These are phyloP conservation scores for Margarornis squamiger DNA, from an alignment of 2,797 vertebrate genomes.

Conservation along the genomic window DNA sequence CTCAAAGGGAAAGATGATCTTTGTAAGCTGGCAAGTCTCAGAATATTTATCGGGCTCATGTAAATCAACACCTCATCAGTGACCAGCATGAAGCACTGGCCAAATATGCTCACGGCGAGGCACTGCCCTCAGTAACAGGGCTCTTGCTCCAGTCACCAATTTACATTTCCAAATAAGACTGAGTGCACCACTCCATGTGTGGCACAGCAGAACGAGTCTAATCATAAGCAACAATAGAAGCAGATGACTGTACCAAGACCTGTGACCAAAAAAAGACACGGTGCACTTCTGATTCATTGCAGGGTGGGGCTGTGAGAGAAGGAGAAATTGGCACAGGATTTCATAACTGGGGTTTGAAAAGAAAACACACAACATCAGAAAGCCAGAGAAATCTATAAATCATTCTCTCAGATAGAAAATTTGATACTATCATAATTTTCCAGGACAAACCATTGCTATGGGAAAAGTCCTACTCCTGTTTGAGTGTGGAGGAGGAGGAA, in stretches of 20 bases:
- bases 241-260: conserved; percentile 27
- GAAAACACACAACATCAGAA: background rate
- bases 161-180: conserved; percentile 42
- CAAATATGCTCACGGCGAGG: conserved; percentile 2
- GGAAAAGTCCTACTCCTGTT: background rate
- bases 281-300: conserved; percentile 40
- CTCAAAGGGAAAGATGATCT: conserved; percentile 11
- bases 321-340: conserved; percentile 2
- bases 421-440: background rate
- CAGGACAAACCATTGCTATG: background rate
- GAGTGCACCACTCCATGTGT: background rate
- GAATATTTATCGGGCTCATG: conserved; percentile 14
- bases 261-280: conserved; percentile 48
- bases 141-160: background rate
- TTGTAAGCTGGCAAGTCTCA: background rate
- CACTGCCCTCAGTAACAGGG: background rate
- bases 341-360: background rate
- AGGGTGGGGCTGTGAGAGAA: conserved; percentile 4
- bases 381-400: background rate
- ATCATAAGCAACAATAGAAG: conserved; percentile 29
- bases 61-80: conserved; percentile 16
- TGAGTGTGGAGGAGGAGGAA: background rate
- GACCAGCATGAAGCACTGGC: background rate
- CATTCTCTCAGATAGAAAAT: background rate
- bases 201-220: background rate